Evolutionary conservation across 1,140 invertebrate genomes (phyloP).

Genomic region (Palaemon carinicauda): DNA sequence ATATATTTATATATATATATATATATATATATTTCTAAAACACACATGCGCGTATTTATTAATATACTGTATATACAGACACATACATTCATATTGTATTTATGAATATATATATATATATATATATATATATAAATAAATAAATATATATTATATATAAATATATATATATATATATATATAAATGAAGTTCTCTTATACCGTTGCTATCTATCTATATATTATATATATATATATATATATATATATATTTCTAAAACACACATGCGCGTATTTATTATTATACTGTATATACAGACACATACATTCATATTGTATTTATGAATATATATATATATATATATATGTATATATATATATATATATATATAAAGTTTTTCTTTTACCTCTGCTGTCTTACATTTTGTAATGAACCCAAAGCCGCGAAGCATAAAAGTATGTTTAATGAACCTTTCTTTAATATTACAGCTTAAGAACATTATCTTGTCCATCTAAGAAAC

Average conservation of each 20-base stretch:
- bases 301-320: not conserved
- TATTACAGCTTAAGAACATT: too few relatives aligned
- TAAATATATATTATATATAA: not conserved
- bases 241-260: not conserved
- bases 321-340: not conserved
- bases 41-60: too few relatives aligned
- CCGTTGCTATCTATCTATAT: not conserved
- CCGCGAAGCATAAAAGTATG: not conserved
- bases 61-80: not conserved
- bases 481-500: too few relatives aligned
- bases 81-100: not conserved
- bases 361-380: not conserved
- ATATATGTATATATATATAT: not conserved
- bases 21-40: not conserved
- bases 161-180: not conserved
- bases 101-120: not conserved
- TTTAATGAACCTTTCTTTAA: not conserved
- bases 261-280: too few relatives aligned
- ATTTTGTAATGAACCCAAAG: not conserved
- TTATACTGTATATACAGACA: not conserved
- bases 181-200: too few relatives aligned
- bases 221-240: slow-evolving; percentile 9
- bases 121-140: not conserved
- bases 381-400: too few relatives aligned
- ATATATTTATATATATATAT: slow-evolving; percentile 9